Conservation (phyloP, 1,140 invertebrate genomes). For the Drosophila rufa region DNA sequence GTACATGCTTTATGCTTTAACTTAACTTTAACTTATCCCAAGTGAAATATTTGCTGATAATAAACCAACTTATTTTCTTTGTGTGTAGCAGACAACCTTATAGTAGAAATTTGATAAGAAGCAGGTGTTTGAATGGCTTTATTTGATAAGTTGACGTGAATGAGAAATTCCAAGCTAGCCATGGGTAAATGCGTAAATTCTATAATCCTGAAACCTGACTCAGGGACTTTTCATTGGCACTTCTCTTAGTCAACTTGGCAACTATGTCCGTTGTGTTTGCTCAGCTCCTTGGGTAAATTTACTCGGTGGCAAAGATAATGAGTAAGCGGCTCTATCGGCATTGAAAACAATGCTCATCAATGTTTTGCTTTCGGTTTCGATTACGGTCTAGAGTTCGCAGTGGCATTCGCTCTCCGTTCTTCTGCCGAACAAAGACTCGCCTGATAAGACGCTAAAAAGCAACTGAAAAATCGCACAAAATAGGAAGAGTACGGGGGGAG, state of each 20-base stretch:
- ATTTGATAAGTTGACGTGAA: constrained; percentile 9
- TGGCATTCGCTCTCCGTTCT: constrained; percentile 27
- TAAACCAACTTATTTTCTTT: neutral
- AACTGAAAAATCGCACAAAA: constrained; percentile 23
- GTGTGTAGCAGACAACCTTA: neutral
- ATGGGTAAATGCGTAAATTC: neutral
- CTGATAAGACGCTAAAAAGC: constrained; percentile 47
- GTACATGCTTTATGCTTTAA: too few species aligned
- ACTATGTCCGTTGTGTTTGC: constrained; percentile 7
- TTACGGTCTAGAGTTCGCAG: constrained; percentile 30
- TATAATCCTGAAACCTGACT: constrained; percentile 21
- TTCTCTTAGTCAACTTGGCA: neutral
- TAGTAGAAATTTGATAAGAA: constrained; percentile 15
- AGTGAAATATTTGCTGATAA: neutral
- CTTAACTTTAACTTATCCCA: neutral
- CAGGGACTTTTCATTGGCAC: too few species aligned
- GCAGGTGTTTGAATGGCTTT: neutral
- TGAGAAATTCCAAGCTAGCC: constrained; percentile 7
- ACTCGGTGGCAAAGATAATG: constrained; percentile 27
- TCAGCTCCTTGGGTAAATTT: constrained; percentile 14
- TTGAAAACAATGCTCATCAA: constrained; percentile 40
- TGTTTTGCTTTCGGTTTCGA: constrained; percentile 46
- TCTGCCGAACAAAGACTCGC: constrained; percentile 26
- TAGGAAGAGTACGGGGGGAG: neutral
- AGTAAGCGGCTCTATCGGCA: constrained; percentile 30